These are phyloP conservation scores for Dinomys branickii DNA, from an alignment of 2,113 vertebrate species.

Conservation along the genomic window DNA sequence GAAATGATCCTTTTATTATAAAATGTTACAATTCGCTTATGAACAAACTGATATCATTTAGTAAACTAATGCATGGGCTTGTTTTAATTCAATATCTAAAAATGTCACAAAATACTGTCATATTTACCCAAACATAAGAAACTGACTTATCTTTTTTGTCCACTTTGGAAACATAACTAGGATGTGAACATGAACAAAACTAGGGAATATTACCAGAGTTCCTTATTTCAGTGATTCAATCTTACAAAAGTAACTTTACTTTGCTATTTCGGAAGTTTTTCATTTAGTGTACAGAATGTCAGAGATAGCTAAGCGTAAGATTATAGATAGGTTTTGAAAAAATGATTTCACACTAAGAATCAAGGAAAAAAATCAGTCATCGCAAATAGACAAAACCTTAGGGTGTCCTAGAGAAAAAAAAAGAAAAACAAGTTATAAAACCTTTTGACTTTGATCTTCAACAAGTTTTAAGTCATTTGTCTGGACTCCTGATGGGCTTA, in stretches of 20 bases:
- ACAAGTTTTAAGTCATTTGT: constrained; percentile 55
- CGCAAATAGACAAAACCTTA: constrained; percentile 34
- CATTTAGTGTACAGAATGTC: neutral
- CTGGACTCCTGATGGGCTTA: constrained; percentile 30
- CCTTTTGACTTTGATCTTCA: constrained; percentile 33
- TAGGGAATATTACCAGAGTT: neutral
- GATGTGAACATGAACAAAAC: neutral
- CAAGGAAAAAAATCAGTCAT: neutral
- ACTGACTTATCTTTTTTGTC: neutral
- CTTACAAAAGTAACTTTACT: constrained; percentile 3
- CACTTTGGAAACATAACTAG: neutral
- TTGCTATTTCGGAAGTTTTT: neutral
- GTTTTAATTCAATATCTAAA: neutral
- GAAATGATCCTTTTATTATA: neutral
- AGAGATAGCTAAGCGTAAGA: neutral
- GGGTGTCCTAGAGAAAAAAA: neutral
- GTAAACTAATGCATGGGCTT: neutral
- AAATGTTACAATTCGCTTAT: neutral
- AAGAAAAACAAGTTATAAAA: neutral
- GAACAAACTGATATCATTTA: neutral
- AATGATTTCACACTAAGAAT: constrained; percentile 41
- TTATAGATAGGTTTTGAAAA: constrained; percentile 2
- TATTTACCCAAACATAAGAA: neutral
- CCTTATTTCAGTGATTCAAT: neutral
- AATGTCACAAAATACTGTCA: neutral